Percentiles rank a stretch among this genome's conserved stretches.
Conservation (phyloP, 2,113 vertebrate species). For the Lates calcarifer region DNA sequence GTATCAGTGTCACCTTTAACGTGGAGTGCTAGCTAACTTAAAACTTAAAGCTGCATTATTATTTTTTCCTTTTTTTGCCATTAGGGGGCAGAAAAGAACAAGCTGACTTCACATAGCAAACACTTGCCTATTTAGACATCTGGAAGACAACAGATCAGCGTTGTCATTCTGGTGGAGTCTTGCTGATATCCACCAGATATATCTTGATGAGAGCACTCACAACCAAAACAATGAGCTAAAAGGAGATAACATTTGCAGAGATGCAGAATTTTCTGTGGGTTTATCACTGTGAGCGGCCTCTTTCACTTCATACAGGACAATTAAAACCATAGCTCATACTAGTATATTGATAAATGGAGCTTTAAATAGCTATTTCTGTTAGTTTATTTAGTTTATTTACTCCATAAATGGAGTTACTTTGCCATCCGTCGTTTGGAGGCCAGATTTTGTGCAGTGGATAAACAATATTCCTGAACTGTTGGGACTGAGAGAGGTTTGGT, state of each 20-base stretch:
- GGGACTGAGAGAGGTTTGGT: conserved; percentile 13
- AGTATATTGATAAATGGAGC: neutral
- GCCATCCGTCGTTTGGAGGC: neutral
- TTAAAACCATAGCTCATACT: neutral
- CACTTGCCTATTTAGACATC: neutral
- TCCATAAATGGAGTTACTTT: neutral
- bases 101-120: neutral
- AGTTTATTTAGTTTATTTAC: too few relatives aligned
- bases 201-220: too few relatives aligned
- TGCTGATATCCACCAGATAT: neutral
- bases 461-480: neutral
- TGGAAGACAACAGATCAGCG: neutral
- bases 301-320: neutral
- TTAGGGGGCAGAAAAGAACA: conserved; percentile 5
- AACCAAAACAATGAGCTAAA: neutral
- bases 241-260: neutral
- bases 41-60: neutral
- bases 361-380: neutral
- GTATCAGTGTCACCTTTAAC: neutral
- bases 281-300: neutral
- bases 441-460: neutral
- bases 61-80: neutral
- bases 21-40: too few relatives aligned
- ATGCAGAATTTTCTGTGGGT: neutral
- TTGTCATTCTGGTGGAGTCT: neutral